Conservation (phyloP, 2,888 invertebrate genomes). For the Crepidodera aurea region DNA sequence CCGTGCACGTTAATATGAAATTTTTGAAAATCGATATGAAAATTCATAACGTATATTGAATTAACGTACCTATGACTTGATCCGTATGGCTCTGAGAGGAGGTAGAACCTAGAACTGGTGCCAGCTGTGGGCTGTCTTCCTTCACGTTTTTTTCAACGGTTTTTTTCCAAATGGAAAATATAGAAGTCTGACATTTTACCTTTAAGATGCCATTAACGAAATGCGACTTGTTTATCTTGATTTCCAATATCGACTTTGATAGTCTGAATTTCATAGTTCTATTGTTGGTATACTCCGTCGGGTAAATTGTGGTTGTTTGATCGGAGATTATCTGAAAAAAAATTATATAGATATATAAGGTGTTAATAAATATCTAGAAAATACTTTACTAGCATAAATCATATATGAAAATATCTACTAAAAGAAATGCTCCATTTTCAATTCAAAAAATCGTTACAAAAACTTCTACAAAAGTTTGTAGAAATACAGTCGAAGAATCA, state of each 20-base stretch:
- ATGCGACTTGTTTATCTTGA: constrained; percentile 51
- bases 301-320: neutral
- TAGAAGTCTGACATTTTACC: constrained; percentile 53
- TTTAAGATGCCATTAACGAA: constrained; percentile 54
- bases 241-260: constrained; percentile 54
- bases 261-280: constrained; percentile 46
- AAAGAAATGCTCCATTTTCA: too few relatives aligned
- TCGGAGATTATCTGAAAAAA: constrained; percentile 13
- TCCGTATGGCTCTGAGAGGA: constrained; percentile 58
- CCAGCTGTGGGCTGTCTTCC: constrained; percentile 55
- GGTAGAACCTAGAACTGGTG: constrained; percentile 58
- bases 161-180: constrained; percentile 54
- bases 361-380: too few relatives aligned
- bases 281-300: neutral
- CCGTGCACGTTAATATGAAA: too few relatives aligned
- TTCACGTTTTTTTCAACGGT: constrained; percentile 51
- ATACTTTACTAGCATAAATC: too few relatives aligned
- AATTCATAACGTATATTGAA: neutral
- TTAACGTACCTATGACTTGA: constrained; percentile 34
- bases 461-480: too few relatives aligned
- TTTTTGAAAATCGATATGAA: neutral
- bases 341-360: neutral
- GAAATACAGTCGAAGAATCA: too few relatives aligned
- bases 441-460: too few relatives aligned
- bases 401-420: too few relatives aligned